Evolutionary conservation across 1,140 invertebrate species (phyloP).

Genomic region (Camponotus pennsylvanicus): DNA sequence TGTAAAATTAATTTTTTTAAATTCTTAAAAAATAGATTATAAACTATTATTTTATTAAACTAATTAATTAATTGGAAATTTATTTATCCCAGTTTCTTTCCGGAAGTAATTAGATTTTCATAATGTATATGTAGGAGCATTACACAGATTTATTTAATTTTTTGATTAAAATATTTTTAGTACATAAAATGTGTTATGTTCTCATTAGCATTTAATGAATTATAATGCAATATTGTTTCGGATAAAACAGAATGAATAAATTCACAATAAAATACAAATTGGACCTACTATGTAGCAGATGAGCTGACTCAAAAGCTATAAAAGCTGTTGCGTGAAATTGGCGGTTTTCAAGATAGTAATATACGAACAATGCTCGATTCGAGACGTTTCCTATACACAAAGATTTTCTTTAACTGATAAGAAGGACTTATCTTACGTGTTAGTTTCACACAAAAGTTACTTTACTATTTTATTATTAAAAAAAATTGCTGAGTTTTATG

Average conservation of each 20-base stretch:
- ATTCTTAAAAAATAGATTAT: constrained; percentile 16
- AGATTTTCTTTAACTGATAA: background rate
- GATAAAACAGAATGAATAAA: background rate
- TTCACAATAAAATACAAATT: background rate
- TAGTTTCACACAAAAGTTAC: background rate
- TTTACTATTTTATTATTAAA: constrained; percentile 1
- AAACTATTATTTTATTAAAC: background rate
- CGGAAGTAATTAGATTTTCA: background rate
- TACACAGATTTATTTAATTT: background rate
- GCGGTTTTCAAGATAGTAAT: background rate
- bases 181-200: background rate
- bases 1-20: background rate
- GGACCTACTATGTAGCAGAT: background rate
- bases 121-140: background rate
- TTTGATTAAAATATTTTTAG: background rate
- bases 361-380: background rate
- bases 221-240: constrained; percentile 11
- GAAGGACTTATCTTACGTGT: background rate
- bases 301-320: constrained; percentile 8
- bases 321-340: constrained; percentile 23
- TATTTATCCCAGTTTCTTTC: background rate
- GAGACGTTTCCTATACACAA: background rate
- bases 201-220: background rate
- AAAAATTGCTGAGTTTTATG: background rate
- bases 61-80: background rate